These are phyloP conservation scores for Potamilus streckersoni DNA, from an alignment of 1,140 invertebrate genomes.

Conservation along the genomic window DNA sequence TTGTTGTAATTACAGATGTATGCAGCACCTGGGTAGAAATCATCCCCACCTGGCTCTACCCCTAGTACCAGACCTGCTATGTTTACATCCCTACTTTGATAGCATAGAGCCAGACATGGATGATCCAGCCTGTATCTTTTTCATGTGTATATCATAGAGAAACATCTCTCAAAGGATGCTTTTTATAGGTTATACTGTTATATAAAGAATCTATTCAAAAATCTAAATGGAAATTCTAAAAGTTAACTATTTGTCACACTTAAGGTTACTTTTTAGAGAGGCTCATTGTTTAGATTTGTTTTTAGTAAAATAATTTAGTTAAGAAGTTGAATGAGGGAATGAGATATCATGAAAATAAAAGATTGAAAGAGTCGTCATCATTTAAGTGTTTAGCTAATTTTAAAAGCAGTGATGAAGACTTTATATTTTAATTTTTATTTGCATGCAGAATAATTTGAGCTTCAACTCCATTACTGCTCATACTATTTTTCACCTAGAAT, in stretches of 20 bases:
- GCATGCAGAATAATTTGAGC: too few relatives aligned
- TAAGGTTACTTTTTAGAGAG: too few relatives aligned
- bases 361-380: too few relatives aligned
- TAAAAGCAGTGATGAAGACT: too few relatives aligned
- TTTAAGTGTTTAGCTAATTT: too few relatives aligned
- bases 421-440: too few relatives aligned
- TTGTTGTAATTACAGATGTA: conserved; percentile 72
- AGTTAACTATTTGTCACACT: not conserved
- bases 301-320: too few relatives aligned
- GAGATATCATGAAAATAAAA: too few relatives aligned
- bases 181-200: conserved; percentile 2
- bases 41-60: conserved; percentile 91
- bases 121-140: conserved; percentile 83
- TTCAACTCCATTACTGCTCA: too few relatives aligned
- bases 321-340: too few relatives aligned
- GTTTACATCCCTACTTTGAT: conserved; percentile 96
- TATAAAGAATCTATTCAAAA: not conserved
- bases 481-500: too few relatives aligned
- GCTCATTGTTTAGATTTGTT: too few relatives aligned
- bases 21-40: conserved; percentile 87
- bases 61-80: conserved; percentile 87
- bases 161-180: not conserved
- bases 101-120: conserved; percentile 96
- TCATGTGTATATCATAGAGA: not conserved
- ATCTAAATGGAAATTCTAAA: not conserved